Percentiles rank a stretch among this genome's conserved stretches.
phyloP scores from a whole-genome alignment of 2,113 vertebrate genomes.

The Oenanthe melanoleuca region DNA sequence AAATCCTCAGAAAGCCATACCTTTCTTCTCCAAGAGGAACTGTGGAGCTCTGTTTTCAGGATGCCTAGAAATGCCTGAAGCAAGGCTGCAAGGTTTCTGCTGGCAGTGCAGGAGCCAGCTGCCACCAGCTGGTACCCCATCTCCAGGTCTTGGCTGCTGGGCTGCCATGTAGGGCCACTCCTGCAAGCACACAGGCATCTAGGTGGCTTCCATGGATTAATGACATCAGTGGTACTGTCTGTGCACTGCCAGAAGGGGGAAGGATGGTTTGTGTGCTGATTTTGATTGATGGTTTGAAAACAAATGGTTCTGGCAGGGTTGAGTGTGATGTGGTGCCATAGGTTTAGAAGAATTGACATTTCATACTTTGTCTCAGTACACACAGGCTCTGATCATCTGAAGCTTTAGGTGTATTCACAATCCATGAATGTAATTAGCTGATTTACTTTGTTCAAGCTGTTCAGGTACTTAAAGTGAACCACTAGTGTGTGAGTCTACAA shows the following conservation, averaged over 20 bases:
- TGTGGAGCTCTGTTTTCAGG: rapidly evolving
- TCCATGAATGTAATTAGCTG: neutral
- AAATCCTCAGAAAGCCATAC: neutral
- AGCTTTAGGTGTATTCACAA: neutral
- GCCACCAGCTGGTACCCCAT: neutral
- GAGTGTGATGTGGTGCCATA: neutral
- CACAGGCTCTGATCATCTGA: neutral
- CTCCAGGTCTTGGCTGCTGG: neutral
- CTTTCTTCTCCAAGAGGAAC: neutral
- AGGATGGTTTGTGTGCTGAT: neutral
- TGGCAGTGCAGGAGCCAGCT: neutral
- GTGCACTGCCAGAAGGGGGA: neutral
- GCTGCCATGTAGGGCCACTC: neutral
- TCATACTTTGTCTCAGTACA: neutral
- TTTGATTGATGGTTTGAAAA: slow-evolving; percentile 1
- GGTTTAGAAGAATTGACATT: neutral
- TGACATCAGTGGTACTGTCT: neutral
- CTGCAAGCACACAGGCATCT: rapidly evolving
- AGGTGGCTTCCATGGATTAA: neutral
- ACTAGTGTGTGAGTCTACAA: neutral
- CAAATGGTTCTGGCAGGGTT: neutral
- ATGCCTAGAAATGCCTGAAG: neutral
- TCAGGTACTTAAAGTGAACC: neutral
- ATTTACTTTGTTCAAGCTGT: neutral
- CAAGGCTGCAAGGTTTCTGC: neutral